These are phyloP conservation scores for Scolopax rusticola DNA, from an alignment of 2,797 vertebrate genomes.

Conservation along the genomic window DNA sequence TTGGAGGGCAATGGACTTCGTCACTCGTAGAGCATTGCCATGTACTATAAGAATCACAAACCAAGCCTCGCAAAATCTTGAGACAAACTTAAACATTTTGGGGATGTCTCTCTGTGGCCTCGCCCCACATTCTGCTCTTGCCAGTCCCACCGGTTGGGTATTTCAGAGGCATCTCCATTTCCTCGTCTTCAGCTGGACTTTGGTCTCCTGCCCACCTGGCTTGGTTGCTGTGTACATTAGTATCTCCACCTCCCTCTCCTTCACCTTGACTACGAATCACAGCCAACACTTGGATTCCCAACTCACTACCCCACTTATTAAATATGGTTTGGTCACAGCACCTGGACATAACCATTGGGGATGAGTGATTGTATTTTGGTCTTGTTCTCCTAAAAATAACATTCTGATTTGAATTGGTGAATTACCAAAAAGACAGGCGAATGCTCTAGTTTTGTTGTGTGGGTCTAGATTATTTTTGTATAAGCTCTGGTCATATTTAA, in stretches of 20 bases:
- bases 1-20: not conserved
- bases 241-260: not conserved
- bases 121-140: not conserved
- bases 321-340: not conserved
- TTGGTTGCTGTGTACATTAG: not conserved
- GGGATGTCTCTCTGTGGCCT: not conserved
- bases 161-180: not conserved
- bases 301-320: not conserved
- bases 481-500: not conserved
- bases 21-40: not conserved
- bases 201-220: not conserved
- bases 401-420: not conserved
- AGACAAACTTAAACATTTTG: not conserved
- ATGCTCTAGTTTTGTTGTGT: not conserved
- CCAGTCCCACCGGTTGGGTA: not conserved
- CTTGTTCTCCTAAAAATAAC: not conserved
- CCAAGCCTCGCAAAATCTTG: not conserved
- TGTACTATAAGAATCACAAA: not conserved
- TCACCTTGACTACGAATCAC: not conserved
- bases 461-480: not conserved
- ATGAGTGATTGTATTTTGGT: not conserved
- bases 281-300: not conserved
- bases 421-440: not conserved
- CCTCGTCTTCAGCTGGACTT: not conserved
- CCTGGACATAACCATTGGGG: not conserved